phyloP scores from a whole-genome alignment of 2,113 vertebrate species.

The Ictalurus furcatus region DNA sequence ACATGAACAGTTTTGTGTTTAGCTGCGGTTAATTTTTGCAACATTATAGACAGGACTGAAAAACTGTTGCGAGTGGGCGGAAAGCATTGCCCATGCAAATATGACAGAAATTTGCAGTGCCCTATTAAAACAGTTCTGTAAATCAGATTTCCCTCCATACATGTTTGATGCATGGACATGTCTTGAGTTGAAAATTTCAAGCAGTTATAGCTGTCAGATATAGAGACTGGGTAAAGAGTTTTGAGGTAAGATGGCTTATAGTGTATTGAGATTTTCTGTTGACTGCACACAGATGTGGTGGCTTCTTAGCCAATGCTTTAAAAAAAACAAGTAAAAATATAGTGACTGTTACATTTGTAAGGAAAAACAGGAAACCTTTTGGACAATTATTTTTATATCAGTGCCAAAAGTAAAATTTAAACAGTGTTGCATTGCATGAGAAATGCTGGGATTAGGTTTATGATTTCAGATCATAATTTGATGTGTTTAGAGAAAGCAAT shows the following conservation, averaged over 20 bases:
- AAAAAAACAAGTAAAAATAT: constrained; percentile 55
- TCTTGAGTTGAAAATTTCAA: background rate
- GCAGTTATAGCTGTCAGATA: background rate
- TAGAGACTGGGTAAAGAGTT: background rate
- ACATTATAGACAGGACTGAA: constrained; percentile 52
- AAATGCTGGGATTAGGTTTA: constrained; percentile 39
- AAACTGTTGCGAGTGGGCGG: background rate
- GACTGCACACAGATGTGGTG: constrained; percentile 66
- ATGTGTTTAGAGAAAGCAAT: constrained; percentile 49
- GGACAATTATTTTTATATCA: constrained; percentile 52
- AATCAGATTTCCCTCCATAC: background rate
- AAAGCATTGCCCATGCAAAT: background rate
- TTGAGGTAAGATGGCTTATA: constrained; percentile 2
- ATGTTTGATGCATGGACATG: background rate
- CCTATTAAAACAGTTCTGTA: background rate
- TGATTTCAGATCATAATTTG: constrained; percentile 42
- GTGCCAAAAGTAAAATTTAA: constrained; percentile 50
- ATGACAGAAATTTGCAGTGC: background rate
- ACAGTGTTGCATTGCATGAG: constrained; percentile 20
- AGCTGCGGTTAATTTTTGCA: constrained; percentile 56
- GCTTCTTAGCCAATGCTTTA: constrained; percentile 28
- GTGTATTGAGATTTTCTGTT: constrained; percentile 33
- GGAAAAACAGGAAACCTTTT: constrained; percentile 53
- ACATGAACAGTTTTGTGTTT: constrained; percentile 56
- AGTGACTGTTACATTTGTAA: constrained; percentile 43